Percentiles rank a stretch among this genome's conserved stretches.
Conservation (phyloP, 1,140 invertebrate species). For the Coelopa frigida region DNA sequence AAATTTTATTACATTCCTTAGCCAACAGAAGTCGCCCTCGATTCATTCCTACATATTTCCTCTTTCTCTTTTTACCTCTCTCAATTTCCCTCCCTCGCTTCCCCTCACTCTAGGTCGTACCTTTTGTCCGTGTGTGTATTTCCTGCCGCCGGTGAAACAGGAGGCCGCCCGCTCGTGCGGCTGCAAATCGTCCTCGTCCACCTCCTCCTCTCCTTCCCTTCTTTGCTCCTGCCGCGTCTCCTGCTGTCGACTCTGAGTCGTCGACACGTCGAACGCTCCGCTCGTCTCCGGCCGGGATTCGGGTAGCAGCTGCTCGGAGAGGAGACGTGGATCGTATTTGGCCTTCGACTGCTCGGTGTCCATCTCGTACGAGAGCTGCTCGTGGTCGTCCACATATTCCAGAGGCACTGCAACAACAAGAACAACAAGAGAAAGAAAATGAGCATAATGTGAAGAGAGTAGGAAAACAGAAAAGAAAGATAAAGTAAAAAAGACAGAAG, state of each 20-base stretch:
- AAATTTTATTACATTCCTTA: too few species aligned
- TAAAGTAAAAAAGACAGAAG: too few species aligned
- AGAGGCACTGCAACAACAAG: slow-evolving; percentile 16
- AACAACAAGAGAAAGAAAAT: not conserved
- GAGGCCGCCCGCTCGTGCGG: slow-evolving; percentile 38
- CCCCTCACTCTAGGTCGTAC: too few species aligned
- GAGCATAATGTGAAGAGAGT: not conserved
- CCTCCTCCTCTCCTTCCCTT: slow-evolving; percentile 1
- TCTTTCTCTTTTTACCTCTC: not conserved
- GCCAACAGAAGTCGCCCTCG: not conserved
- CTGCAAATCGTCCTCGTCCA: slow-evolving; percentile 32
- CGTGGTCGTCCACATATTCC: slow-evolving; percentile 38
- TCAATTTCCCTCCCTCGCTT: too few species aligned
- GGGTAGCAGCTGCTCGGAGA: slow-evolving; percentile 42
- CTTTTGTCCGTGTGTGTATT: slow-evolving; percentile 42
- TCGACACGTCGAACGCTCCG: slow-evolving; percentile 15
- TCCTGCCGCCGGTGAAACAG: slow-evolving; percentile 37
- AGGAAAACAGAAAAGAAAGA: too few species aligned
- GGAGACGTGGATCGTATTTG: slow-evolving; percentile 41
- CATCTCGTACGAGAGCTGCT: slow-evolving; percentile 36
- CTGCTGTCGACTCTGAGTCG: not conserved
- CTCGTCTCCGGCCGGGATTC: too few species aligned
- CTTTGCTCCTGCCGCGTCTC: not conserved
- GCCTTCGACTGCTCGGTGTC: slow-evolving; percentile 41
- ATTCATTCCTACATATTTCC: not conserved